phyloP scores from a whole-genome alignment of 2,113 vertebrate species.

The Gadus chalcogrammus region DNA sequence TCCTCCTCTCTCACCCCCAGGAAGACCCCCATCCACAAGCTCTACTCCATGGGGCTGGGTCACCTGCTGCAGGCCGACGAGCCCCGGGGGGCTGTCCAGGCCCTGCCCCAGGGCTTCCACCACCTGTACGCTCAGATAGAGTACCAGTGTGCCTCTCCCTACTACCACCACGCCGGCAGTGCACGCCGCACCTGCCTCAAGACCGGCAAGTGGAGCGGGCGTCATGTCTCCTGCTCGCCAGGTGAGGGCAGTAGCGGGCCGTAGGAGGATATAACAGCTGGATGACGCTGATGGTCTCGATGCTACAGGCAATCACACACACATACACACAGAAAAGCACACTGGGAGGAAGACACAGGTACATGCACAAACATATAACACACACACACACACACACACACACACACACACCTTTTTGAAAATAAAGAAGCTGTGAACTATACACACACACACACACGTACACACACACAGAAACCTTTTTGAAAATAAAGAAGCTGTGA shows the following conservation, averaged over 20 bases:
- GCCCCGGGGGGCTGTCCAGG: slow-evolving; percentile 78
- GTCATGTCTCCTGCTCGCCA: slow-evolving; percentile 89
- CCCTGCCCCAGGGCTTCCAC: slow-evolving; percentile 82
- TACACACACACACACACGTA: no score
- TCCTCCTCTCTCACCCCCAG: slow-evolving; percentile 58
- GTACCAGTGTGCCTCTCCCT: slow-evolving; percentile 88
- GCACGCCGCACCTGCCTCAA: slow-evolving; percentile 90
- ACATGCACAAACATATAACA: no score
- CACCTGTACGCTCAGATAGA: slow-evolving; percentile 90
- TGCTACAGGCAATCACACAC: not conserved
- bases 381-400: no score
- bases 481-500: no score
- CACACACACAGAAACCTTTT: no score
- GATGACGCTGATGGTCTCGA: no score
- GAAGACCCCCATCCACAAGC: slow-evolving; percentile 87
- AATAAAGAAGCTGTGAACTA: no score
- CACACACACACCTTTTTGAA: no score
- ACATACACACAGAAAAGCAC: not conserved
- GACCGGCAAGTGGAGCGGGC: slow-evolving; percentile 96
- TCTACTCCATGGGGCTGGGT: slow-evolving; percentile 81
- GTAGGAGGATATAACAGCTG: no score
- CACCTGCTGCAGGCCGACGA: slow-evolving; percentile 61
- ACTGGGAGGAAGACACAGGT: not conserved
- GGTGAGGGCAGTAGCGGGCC: slow-evolving; percentile 78
- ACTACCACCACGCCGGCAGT: slow-evolving; percentile 90